Base-by-base conservation (phyloP, 1,140 invertebrate genomes). In the Drepana arcuata region DNA sequence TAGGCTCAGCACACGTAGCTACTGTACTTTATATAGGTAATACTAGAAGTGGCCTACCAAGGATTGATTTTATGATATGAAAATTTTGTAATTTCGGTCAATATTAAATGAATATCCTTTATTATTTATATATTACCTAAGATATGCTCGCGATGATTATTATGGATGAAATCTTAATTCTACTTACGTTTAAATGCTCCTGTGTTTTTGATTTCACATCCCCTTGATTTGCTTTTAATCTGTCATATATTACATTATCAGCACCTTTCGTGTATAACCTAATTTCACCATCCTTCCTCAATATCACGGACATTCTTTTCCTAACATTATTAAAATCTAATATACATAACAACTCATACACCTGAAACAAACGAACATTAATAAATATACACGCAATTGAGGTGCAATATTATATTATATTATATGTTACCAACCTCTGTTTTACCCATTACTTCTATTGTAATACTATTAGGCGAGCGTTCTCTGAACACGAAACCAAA, bases 291-390 rank as follows among this genome's bases (percentile, higher is more conserved):
- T 97, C 92, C 58, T 88, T 91, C 67, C 92, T 88, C 48, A 97
- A 86, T 68, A 99, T 97, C 32, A 99, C 97, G 33, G 97, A 99
- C 98, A 99, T 99, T 80, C 98, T 87, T 87, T 99, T 99, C 41
- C 98, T 87, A 49, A 98, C 93, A 85, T 99, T 99, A 86, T 99
- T 98, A 78, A 99, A 99, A 86, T 99, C 98, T 41, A 99, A 87
- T 77, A 99, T 99, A 81, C 95, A 96, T 27, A 99, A 86, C 28
- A 99, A 86, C 72, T 99, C 96, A 80, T 99, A 84, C 68, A 74
- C 77, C 77, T 87, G 63, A 18, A 75, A 77, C 33, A 41, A 62
- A 36, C 4, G 4, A 26, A 26, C n/a, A n/a, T n/a, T n/a, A n/a
- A n/a, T n/a, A n/a, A n/a, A n/a, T n/a, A n/a, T n/a, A n/a, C n/a